Conservation (phyloP, 1,140 invertebrate species). For the Ceratosolen fusciceps region DNA sequence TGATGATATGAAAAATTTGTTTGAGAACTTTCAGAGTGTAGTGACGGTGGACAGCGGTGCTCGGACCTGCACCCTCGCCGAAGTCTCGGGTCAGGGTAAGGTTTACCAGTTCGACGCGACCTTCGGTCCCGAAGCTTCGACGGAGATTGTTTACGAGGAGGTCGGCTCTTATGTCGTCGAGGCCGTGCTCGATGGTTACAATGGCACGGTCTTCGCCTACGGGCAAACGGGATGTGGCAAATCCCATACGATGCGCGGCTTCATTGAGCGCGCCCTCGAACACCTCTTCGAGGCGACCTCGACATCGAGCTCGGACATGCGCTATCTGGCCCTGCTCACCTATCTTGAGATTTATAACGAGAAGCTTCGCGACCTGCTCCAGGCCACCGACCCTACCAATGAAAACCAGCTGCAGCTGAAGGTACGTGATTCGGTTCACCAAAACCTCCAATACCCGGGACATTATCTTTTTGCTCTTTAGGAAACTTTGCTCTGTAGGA, state of each 20-base stretch:
- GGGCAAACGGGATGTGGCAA: slow-evolving; percentile 91
- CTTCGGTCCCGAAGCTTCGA: slow-evolving; percentile 60
- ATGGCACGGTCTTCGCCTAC: slow-evolving; percentile 90
- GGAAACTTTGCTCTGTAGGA: too few relatives aligned
- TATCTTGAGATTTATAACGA: slow-evolving; percentile 97
- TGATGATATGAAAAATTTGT: too few relatives aligned
- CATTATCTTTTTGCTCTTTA: too few relatives aligned
- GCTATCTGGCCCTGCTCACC: slow-evolving; percentile 91
- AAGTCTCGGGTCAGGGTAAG: slow-evolving; percentile 57
- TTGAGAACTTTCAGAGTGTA: slow-evolving; percentile 75
- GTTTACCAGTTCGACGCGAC: slow-evolving; percentile 68
- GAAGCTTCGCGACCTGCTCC: slow-evolving; percentile 84
- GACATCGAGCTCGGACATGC: slow-evolving; percentile 80
- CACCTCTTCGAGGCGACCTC: slow-evolving; percentile 94
- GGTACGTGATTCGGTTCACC: too few relatives aligned
- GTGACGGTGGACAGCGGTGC: slow-evolving; percentile 81
- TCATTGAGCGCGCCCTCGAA: slow-evolving; percentile 88
- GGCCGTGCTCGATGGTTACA: slow-evolving; percentile 90
- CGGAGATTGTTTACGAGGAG: slow-evolving; percentile 67
- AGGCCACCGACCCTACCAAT: slow-evolving; percentile 65
- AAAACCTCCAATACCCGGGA: too few relatives aligned
- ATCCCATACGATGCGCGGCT: slow-evolving; percentile 87
- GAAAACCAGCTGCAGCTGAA: slow-evolving; percentile 63
- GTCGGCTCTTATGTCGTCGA: slow-evolving; percentile 69
- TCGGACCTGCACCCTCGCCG: slow-evolving; percentile 84